These are phyloP conservation scores for Bemisia tabaci DNA, from an alignment of 1,140 invertebrate genomes.

Conservation along the genomic window DNA sequence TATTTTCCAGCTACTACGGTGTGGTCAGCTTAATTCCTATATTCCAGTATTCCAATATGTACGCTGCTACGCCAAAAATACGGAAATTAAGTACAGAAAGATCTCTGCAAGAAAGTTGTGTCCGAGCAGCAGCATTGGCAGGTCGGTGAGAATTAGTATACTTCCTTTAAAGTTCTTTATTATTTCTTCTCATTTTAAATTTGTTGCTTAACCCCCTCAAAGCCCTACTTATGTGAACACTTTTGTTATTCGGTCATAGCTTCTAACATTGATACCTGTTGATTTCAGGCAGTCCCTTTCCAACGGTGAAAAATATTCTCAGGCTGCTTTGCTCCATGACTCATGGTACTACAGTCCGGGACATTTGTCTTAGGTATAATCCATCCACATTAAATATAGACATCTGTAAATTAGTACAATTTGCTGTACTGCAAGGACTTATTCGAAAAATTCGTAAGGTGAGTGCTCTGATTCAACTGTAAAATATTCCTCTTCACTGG, in stretches of 20 bases:
- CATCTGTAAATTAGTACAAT: conserved; percentile 77
- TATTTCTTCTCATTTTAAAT: background rate
- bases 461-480: conserved; percentile 12
- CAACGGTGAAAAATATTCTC: conserved; percentile 61
- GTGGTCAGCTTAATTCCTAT: conserved; percentile 73
- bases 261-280: too few species aligned
- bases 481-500: too few species aligned
- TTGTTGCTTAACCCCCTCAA: background rate
- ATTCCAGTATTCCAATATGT: conserved; percentile 88
- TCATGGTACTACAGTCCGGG: conserved; percentile 67
- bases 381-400: conserved; percentile 59
- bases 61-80: conserved; percentile 72
- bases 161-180: background rate
- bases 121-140: conserved; percentile 51
- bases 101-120: conserved; percentile 57
- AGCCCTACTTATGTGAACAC: too few species aligned
- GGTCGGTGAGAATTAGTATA: conserved; percentile 28
- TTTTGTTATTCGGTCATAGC: background rate
- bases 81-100: conserved; percentile 51
- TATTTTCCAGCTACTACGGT: conserved; percentile 46
- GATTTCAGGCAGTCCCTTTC: conserved; percentile 36
- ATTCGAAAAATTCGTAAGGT: conserved; percentile 71
- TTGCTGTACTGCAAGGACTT: conserved; percentile 73
- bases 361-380: conserved; percentile 67
- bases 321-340: conserved; percentile 69